These are phyloP conservation scores for Trichogramma pretiosum DNA, from an alignment of 1,140 invertebrate genomes.

Conservation along the genomic window DNA sequence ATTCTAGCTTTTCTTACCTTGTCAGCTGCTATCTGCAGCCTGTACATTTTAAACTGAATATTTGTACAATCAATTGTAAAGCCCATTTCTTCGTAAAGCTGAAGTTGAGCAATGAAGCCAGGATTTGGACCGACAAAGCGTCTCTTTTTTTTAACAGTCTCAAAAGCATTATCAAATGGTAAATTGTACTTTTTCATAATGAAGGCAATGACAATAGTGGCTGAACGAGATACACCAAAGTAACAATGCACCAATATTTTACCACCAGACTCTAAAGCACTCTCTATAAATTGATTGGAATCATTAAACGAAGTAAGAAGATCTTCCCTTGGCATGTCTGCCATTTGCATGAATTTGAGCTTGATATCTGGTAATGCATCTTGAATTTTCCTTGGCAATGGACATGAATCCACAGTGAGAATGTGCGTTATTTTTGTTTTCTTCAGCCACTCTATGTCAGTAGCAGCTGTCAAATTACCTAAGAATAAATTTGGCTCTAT, in stretches of 20 bases:
- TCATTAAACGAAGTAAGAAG: slow-evolving; percentile 68
- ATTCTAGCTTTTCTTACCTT: slow-evolving; percentile 75
- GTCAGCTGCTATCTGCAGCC: slow-evolving; percentile 68
- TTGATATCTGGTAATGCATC: slow-evolving; percentile 53
- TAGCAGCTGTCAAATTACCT: slow-evolving; percentile 70
- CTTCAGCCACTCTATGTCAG: slow-evolving; percentile 58
- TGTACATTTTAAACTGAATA: slow-evolving; percentile 67
- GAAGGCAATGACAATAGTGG: slow-evolving; percentile 73
- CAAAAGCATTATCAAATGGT: slow-evolving; percentile 61
- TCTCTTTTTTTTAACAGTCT: slow-evolving; percentile 55
- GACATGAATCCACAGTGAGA: slow-evolving; percentile 72
- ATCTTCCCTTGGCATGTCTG: slow-evolving; percentile 74
- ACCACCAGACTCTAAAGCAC: slow-evolving; percentile 48
- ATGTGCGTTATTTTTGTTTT: slow-evolving; percentile 64
- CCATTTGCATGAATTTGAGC: slow-evolving; percentile 69
- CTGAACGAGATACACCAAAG: slow-evolving; percentile 77
- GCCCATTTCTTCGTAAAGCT: slow-evolving; percentile 68
- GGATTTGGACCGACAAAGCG: slow-evolving; percentile 60
- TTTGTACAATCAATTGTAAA: slow-evolving; percentile 61
- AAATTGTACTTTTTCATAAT: slow-evolving; percentile 74
- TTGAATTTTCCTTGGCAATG: slow-evolving; percentile 62
- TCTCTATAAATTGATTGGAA: slow-evolving; percentile 62
- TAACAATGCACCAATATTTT: slow-evolving; percentile 74
- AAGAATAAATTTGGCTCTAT: slow-evolving; percentile 66
- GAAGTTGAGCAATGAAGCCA: slow-evolving; percentile 68